Evolutionary conservation across 2,797 vertebrate species (phyloP).

Genomic region (Gymnoscopelus braueri): DNA sequence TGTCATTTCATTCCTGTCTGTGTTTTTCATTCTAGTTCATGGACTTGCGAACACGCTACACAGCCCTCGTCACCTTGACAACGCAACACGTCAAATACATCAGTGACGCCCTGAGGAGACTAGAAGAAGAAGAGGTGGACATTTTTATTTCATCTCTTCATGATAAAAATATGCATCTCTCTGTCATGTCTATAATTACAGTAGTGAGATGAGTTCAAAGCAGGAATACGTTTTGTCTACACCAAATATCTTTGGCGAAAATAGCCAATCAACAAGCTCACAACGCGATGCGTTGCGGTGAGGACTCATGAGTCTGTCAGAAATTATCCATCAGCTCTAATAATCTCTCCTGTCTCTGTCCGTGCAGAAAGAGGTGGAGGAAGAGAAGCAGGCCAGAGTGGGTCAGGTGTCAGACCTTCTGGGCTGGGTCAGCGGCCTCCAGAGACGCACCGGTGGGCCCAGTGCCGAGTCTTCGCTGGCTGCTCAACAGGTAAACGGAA

Average conservation of each 20-base stretch:
- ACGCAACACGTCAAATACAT: constrained; percentile 98
- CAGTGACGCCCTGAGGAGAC: constrained; percentile 91
- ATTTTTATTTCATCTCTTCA: constrained; percentile 1
- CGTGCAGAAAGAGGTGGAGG: constrained; percentile 94
- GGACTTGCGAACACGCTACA: constrained; percentile 96
- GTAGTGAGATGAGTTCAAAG: too few species aligned
- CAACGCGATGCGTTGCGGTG: too few species aligned
- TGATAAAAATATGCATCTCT: too few species aligned
- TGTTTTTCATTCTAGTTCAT: constrained; percentile 85
- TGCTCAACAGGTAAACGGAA: constrained; percentile 88
- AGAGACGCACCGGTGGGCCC: constrained; percentile 73
- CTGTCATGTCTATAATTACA: neutral
- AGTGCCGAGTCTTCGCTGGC: constrained; percentile 88
- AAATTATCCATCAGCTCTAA: neutral
- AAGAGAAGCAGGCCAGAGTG: constrained; percentile 93
- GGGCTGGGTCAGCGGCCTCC: constrained; percentile 88
- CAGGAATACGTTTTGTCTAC: too few species aligned
- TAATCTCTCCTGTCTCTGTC: neutral
- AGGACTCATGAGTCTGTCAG: too few species aligned
- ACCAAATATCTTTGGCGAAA: too few species aligned
- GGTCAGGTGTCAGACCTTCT: constrained; percentile 93
- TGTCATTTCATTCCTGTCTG: neutral
- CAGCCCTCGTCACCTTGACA: constrained; percentile 94
- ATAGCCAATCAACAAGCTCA: too few species aligned
- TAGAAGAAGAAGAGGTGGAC: constrained; percentile 95